phyloP scores from a whole-genome alignment of 2,888 invertebrate genomes.

The Beris chalybata region DNA sequence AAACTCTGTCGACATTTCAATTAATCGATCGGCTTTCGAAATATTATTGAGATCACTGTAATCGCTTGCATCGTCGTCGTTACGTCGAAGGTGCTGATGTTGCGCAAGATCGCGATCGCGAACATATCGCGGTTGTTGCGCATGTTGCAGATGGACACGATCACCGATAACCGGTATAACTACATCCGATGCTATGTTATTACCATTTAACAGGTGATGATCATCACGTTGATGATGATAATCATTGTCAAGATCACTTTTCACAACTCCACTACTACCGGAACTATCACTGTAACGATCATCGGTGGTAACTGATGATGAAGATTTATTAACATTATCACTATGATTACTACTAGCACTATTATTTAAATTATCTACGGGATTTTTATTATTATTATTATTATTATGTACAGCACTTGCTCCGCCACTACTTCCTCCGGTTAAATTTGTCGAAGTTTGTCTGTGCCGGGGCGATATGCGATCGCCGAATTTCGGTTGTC shows the following conservation, averaged over 20 bases:
- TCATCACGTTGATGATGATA: conserved; percentile 22
- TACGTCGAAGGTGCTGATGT: conserved; percentile 29
- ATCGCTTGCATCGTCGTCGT: conserved; percentile 16
- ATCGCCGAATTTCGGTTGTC: conserved; percentile 49
- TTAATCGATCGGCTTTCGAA: conserved; percentile 57
- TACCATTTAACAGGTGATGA: conserved; percentile 33
- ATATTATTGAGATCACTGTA: conserved; percentile 41
- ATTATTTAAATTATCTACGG: conserved; percentile 43
- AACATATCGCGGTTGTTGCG: background rate
- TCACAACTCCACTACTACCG: conserved; percentile 29
- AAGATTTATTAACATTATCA: conserved; percentile 32
- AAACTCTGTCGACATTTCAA: conserved; percentile 84
- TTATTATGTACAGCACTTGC: conserved; percentile 33
- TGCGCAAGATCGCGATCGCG: conserved; percentile 4
- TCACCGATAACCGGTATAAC: conserved; percentile 24
- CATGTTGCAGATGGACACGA: conserved; percentile 2
- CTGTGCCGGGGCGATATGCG: conserved; percentile 49
- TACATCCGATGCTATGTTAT: conserved; percentile 33
- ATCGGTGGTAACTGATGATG: conserved; percentile 1
- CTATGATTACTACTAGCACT: conserved; percentile 42
- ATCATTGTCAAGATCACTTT: conserved; percentile 31
- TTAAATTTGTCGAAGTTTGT: conserved; percentile 40
- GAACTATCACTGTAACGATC: conserved; percentile 11
- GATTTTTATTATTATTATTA: conserved; percentile 46
- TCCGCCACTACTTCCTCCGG: background rate